Base-by-base conservation (phyloP, 2,113 vertebrate genomes). In the Dicrurus megarhynchus region DNA sequence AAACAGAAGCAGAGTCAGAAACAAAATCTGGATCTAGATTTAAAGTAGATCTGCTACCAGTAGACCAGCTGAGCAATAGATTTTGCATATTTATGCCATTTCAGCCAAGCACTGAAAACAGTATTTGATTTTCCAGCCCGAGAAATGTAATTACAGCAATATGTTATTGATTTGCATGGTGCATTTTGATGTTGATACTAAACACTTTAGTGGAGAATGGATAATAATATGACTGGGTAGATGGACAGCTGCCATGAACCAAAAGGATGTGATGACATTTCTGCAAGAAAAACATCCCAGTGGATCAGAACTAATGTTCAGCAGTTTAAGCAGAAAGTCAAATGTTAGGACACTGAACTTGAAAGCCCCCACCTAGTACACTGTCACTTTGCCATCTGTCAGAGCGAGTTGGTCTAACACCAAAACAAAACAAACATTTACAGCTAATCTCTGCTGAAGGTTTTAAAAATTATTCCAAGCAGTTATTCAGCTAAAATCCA, bases 221-320 rank as follows among this genome's bases (percentile, higher is more conserved):
- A 85, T 84, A 94, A 88, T 83, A 86, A 90, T 59, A 78, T 52
- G 79, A 74, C 71, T 80, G 52, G 24, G 44, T 84, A 80, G 92
- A 90, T 94, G 90, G 92, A 90, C 85, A 94, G 68, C 71, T 93
- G 95, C 95, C 95, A 92, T 88, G 88, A 96, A 94, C 87, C 47
- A 90, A 93, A 96, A 76, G 39, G 71, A 86, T 84, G 68, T 94
- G 90, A 94, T 94, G 95, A 91, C 71, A 87, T 94, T 89, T 94
- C 67, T 94, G 39, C 44, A 78, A 90, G 81, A 37, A 94, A 96
- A 85, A 95, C 32, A 73, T 87, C 81, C 78, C 87, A 71, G n/a
- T 42, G 73, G 79, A 92, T 92, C 71, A 64, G 59, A 84, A 74
- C 52, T 78, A 42, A 65, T 57, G 68, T 81, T 86, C 79, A 49